Percentiles rank a stretch among this genome's conserved stretches.
Conservation (phyloP, 2,797 vertebrate genomes). For the Phrynocephalus forsythii region DNA sequence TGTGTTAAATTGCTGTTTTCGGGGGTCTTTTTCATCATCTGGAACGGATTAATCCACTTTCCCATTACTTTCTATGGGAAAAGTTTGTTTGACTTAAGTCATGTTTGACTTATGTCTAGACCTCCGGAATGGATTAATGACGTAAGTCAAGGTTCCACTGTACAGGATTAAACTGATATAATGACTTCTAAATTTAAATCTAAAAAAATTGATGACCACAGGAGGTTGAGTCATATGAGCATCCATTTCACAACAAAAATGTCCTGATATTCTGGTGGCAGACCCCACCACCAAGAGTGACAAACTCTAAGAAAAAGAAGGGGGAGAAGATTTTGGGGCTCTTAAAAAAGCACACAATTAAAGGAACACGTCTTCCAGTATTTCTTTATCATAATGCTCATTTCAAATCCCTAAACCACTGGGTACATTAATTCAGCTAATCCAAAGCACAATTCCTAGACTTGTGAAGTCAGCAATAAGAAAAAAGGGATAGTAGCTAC, state of each 20-base stretch:
- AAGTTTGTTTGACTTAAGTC: too few species aligned
- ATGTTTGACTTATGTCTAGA: too few species aligned
- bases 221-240: not conserved
- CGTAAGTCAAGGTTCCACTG: too few species aligned
- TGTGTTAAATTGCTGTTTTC: too few species aligned
- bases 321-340: too few species aligned
- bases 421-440: not conserved
- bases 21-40: too few species aligned
- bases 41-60: too few species aligned
- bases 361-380: not conserved
- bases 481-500: not conserved
- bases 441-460: not conserved
- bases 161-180: not conserved
- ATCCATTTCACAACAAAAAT: not conserved
- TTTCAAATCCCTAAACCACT: not conserved
- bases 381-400: not conserved
- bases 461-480: not conserved
- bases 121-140: too few species aligned
- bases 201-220: not conserved
- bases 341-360: not conserved
- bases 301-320: too few species aligned
- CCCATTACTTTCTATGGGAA: too few species aligned
- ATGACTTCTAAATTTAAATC: not conserved
- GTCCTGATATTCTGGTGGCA: too few species aligned
- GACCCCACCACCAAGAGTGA: too few species aligned